phyloP scores from a whole-genome alignment of 2,113 vertebrate species.

The Thamnaconus septentrionalis region DNA sequence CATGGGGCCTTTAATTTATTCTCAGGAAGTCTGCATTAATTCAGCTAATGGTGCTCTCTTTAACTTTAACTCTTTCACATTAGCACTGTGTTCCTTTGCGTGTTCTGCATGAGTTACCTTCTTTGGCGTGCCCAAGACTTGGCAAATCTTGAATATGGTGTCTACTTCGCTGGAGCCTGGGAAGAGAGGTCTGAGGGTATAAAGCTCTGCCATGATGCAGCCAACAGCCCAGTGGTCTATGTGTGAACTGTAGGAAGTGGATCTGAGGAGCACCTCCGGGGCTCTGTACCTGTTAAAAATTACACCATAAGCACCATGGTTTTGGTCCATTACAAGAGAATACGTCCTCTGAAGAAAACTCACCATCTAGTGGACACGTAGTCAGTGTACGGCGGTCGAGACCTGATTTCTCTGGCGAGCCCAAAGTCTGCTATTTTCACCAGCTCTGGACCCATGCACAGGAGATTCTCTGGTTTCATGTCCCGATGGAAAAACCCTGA shows the following conservation, averaged over 20 bases:
- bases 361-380: constrained; percentile 97
- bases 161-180: constrained; percentile 97
- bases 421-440: constrained; percentile 99
- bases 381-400: constrained; percentile 95
- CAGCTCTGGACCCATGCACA: constrained; percentile 97
- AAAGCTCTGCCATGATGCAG: constrained; percentile 97
- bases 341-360: background rate
- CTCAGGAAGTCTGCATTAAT: too few species aligned
- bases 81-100: background rate
- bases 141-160: constrained; percentile 98
- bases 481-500: constrained; percentile 96
- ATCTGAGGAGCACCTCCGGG: constrained; percentile 92
- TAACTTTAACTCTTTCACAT: background rate
- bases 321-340: background rate
- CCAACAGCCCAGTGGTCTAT: constrained; percentile 97
- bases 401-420: constrained; percentile 91
- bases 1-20: too few species aligned
- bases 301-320: background rate
- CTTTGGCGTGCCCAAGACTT: constrained; percentile 94
- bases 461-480: constrained; percentile 97
- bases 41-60: background rate
- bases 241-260: constrained; percentile 90
- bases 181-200: constrained; percentile 93
- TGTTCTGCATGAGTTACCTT: constrained; percentile 76
- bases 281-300: constrained; percentile 86